Percentiles rank a stretch among this genome's conserved stretches.
phyloP scores from a whole-genome alignment of 2,888 invertebrate genomes.

The Yponomeuta cagnagella region DNA sequence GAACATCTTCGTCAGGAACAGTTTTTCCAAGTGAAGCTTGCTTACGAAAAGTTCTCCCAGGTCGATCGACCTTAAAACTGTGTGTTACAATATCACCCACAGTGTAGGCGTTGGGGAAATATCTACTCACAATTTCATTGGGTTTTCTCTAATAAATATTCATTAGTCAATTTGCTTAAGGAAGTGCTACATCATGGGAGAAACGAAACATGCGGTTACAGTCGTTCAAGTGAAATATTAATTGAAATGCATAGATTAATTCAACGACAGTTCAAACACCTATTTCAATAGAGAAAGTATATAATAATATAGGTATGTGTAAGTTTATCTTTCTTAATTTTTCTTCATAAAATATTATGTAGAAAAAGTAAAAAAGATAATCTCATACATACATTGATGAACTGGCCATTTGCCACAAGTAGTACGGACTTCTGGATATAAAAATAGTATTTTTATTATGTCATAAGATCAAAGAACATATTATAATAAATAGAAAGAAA shows the following conservation, averaged over 20 bases:
- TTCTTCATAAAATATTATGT: too few relatives aligned
- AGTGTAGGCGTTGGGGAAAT: conserved; percentile 42
- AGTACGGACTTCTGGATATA: too few relatives aligned
- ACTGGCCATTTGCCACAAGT: too few relatives aligned
- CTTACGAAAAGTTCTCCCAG: not conserved
- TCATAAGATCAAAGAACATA: too few relatives aligned
- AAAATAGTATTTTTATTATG: too few relatives aligned
- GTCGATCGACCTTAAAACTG: conserved; percentile 22
- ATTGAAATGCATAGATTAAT: conserved; percentile 12
- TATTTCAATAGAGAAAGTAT: not conserved
- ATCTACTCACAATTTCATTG: conserved; percentile 35
- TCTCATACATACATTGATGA: too few relatives aligned
- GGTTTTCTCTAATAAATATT: conserved; percentile 58
- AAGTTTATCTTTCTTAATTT: too few relatives aligned
- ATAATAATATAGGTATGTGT: too few relatives aligned
- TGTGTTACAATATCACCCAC: conserved; percentile 26
- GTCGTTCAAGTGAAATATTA: conserved; percentile 15
- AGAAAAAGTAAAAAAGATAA: too few relatives aligned
- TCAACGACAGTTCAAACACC: not conserved
- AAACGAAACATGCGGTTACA: conserved; percentile 31
- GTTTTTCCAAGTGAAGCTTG: too few relatives aligned
- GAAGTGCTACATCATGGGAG: conserved; percentile 56
- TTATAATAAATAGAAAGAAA: too few relatives aligned
- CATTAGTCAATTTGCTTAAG: conserved; percentile 59
- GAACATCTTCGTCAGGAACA: too few relatives aligned